These are phyloP conservation scores for Caenorhabditis panamensis DNA, from an alignment of 2,888 invertebrate species.

Conservation along the genomic window DNA sequence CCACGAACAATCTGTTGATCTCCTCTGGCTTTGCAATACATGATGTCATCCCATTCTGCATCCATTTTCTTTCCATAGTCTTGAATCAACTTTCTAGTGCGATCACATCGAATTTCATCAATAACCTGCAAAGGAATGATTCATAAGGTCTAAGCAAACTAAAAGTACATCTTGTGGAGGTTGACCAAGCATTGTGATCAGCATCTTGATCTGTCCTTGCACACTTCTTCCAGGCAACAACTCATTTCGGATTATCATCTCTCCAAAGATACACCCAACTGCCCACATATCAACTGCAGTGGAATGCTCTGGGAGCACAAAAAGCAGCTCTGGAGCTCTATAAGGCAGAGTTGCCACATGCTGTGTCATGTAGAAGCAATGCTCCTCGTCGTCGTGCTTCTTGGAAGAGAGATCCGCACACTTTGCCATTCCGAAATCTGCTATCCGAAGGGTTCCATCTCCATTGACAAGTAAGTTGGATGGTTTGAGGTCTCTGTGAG, in stretches of 20 bases:
- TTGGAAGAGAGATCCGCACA: constrained; percentile 65
- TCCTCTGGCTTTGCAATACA: constrained; percentile 40
- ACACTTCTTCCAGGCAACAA: constrained; percentile 78
- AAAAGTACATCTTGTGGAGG: constrained; percentile 72
- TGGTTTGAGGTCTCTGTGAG: constrained; percentile 78
- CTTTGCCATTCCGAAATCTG: constrained; percentile 80
- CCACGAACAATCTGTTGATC: constrained; percentile 49
- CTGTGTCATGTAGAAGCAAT: constrained; percentile 80
- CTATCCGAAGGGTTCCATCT: constrained; percentile 72
- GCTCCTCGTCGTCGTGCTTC: constrained; percentile 76
- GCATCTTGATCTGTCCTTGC: constrained; percentile 76
- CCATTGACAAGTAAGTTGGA: constrained; percentile 78
- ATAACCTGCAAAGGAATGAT: constrained; percentile 66
- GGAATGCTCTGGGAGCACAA: constrained; percentile 78
- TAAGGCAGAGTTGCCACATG: constrained; percentile 79
- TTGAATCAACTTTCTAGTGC: constrained; percentile 74
- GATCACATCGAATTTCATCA: constrained; percentile 74
- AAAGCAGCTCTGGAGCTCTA: constrained; percentile 78
- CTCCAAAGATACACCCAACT: constrained; percentile 79
- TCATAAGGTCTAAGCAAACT: not conserved
- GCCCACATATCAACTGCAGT: constrained; percentile 80
- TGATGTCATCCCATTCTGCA: constrained; percentile 50
- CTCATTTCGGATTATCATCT: constrained; percentile 77
- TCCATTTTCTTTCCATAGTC: constrained; percentile 36
- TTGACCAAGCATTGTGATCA: constrained; percentile 74